Percentiles rank a stretch among this genome's conserved stretches.
phyloP scores from a whole-genome alignment of 2,888 invertebrate genomes.

The Thecocarcelia acutangulata region DNA sequence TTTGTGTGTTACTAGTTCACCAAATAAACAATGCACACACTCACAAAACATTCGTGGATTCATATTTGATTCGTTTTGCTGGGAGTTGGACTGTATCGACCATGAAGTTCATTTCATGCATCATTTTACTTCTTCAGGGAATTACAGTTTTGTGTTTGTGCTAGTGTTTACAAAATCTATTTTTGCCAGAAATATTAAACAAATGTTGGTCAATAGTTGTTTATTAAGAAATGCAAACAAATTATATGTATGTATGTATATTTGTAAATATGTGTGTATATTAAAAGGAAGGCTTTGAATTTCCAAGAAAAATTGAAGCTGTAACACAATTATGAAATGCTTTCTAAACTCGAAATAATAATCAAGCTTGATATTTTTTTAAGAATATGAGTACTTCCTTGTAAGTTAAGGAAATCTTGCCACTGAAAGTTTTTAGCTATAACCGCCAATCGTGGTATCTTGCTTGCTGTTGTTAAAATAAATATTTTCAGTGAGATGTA shows the following conservation, averaged over 20 bases:
- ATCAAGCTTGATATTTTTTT: no score
- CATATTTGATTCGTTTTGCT: conserved; percentile 16
- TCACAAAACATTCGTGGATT: conserved; percentile 56
- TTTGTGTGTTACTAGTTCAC: conserved; percentile 41
- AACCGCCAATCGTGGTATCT: no score
- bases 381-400: no score
- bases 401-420: no score
- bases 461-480: no score
- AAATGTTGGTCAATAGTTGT: conserved; percentile 37
- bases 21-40: conserved; percentile 37
- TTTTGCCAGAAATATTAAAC: conserved; percentile 18
- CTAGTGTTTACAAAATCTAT: conserved; percentile 31
- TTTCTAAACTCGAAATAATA: no score
- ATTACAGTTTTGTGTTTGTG: conserved; percentile 51
- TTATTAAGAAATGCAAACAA: conserved; percentile 31
- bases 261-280: no score
- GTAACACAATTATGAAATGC: no score
- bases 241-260: neutral
- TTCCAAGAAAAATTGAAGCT: no score
- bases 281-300: no score
- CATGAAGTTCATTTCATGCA: conserved; percentile 64
- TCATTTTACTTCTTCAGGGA: conserved; percentile 68
- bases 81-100: neutral
- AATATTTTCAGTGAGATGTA: no score
- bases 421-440: no score